Evolutionary conservation across 2,113 vertebrate species (phyloP).

Genomic region (Microcebus jonahi): DNA sequence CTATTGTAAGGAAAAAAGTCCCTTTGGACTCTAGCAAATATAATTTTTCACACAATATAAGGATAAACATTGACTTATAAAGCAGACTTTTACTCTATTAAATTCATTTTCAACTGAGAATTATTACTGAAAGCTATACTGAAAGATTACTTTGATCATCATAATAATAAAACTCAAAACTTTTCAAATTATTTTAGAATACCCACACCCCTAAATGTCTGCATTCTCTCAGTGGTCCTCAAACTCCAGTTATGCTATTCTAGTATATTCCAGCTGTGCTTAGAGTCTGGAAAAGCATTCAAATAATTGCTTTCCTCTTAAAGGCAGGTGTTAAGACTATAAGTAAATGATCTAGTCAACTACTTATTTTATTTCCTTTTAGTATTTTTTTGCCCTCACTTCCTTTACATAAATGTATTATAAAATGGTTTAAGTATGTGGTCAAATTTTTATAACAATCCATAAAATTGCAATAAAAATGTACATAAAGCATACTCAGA

Average conservation of each 20-base stretch:
- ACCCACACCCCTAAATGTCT: neutral
- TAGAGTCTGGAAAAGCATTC: neutral
- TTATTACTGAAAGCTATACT: neutral
- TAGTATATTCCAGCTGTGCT: neutral
- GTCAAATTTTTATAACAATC: conserved; percentile 51
- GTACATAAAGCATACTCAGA: neutral
- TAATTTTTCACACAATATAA: neutral
- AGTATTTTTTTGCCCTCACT: neutral
- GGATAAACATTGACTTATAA: neutral
- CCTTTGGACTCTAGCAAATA: neutral
- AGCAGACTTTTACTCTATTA: neutral
- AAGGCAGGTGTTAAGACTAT: neutral
- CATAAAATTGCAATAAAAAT: conserved; percentile 29
- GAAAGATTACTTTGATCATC: neutral
- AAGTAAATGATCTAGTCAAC: neutral
- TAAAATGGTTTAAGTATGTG: conserved; percentile 39
- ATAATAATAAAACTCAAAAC: neutral
- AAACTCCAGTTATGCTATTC: neutral
- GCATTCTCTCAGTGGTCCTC: neutral
- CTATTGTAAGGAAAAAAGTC: neutral
- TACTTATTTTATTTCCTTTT: neutral
- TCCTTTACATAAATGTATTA: conserved; percentile 27
- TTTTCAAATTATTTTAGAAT: neutral
- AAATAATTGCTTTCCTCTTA: neutral
- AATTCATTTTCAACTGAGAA: conserved; percentile 25